A percentile compares a stretch with the other conserved stretches of the same genome.
Evolutionary conservation across 1,140 invertebrate genomes (phyloP).

Genomic region (Drosophila varians): DNA sequence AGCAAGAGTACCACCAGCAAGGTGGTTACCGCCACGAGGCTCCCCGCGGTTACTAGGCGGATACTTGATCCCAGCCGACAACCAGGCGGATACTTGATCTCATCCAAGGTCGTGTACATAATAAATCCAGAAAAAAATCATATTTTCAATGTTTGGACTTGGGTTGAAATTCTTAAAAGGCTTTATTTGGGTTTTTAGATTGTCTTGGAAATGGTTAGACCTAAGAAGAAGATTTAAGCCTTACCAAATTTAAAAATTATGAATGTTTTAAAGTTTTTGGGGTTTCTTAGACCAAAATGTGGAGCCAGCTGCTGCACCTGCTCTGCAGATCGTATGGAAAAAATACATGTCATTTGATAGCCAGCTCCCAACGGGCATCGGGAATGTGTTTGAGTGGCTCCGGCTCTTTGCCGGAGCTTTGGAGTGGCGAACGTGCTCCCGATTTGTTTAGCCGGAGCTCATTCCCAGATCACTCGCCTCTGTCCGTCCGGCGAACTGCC

Average conservation of each 20-base stretch:
- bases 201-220: background rate
- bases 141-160: background rate
- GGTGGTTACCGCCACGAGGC: conserved; percentile 19
- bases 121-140: conserved; percentile 26
- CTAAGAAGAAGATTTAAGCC: no score
- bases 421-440: conserved; percentile 33
- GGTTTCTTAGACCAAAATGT: background rate
- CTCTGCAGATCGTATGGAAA: background rate
- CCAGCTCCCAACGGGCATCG: conserved; percentile 6
- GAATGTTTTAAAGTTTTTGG: background rate
- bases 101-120: conserved; percentile 28
- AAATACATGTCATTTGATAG: conserved; percentile 13
- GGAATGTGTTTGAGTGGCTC: conserved; percentile 40
- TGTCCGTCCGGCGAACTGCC: background rate
- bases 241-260: no score
- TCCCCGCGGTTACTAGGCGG: conserved; percentile 23
- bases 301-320: conserved; percentile 31
- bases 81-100: conserved; percentile 30
- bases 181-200: background rate
- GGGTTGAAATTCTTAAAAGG: background rate
- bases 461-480: conserved; percentile 16
- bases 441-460: conserved; percentile 26
- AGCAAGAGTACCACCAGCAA: conserved; percentile 52
- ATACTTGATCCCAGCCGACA: conserved; percentile 23
- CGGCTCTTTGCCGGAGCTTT: conserved; percentile 3